Conservation (phyloP, 1,140 invertebrate species). For the Hypothenemus hampei region DNA sequence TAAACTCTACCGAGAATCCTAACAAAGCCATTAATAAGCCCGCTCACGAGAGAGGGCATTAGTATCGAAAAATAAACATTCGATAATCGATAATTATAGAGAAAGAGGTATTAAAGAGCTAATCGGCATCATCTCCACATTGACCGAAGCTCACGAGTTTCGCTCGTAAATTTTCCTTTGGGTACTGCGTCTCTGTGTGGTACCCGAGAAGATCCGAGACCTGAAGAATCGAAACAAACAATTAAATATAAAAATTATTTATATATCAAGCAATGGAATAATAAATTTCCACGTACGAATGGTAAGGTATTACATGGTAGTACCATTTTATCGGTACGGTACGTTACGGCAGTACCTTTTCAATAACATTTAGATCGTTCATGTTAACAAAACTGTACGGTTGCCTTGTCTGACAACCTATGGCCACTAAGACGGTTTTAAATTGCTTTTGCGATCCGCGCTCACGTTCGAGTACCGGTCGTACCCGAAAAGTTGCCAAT, state of each 20-base stretch:
- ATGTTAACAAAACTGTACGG: slow-evolving; percentile 23
- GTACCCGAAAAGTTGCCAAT: not conserved
- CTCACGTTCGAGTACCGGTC: no score
- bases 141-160: slow-evolving; percentile 10
- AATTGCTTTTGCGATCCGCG: not conserved
- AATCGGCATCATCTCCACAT: slow-evolving; percentile 27
- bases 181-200: no score
- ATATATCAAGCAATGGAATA: no score
- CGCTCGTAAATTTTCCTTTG: slow-evolving; percentile 7
- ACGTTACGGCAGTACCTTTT: slow-evolving; percentile 16
- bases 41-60: slow-evolving; percentile 32
- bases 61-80: slow-evolving; percentile 39
- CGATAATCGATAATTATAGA: slow-evolving; percentile 38
- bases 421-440: slow-evolving; percentile 6
- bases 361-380: slow-evolving; percentile 21
- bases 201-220: not conserved
- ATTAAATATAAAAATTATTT: not conserved
- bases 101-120: slow-evolving; percentile 18
- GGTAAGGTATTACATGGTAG: no score
- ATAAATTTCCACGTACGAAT: no score
- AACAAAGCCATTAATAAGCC: slow-evolving; percentile 39
- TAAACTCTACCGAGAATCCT: no score
- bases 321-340: no score
- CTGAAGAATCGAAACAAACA: not conserved
- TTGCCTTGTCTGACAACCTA: slow-evolving; percentile 12